phyloP scores from a whole-genome alignment of 2,113 vertebrate genomes.

The Planiliza haematocheilus region DNA sequence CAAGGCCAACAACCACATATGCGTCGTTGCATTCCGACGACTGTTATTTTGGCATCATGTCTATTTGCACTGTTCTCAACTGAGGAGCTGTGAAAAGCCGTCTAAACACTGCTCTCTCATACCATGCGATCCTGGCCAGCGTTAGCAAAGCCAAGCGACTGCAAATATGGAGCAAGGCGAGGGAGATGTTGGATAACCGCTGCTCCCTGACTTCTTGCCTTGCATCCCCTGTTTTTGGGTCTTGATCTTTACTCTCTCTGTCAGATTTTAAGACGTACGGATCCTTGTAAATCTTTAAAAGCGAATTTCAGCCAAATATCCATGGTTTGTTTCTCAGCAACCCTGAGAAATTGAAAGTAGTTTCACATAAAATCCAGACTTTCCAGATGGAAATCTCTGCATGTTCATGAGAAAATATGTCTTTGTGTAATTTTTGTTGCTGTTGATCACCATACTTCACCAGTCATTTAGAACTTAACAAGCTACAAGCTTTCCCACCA shows the following conservation, averaged over 20 bases:
- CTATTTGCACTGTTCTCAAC: conserved; percentile 80
- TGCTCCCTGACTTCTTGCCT: conserved; percentile 3
- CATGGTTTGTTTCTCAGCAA: no score
- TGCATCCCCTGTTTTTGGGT: not conserved
- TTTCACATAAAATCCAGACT: no score
- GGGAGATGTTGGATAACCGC: conserved; percentile 44
- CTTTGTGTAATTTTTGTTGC: not conserved
- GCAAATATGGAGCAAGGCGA: conserved; percentile 56
- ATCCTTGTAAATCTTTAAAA: not conserved
- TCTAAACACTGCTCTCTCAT: conserved; percentile 76
- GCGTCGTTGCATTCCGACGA: conserved; percentile 75
- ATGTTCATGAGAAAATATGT: not conserved
- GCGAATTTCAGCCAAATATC: no score
- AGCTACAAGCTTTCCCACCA: no score
- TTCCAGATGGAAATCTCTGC: no score
- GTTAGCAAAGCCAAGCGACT: conserved; percentile 55
- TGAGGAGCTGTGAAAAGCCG: conserved; percentile 71
- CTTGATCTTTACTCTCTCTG: conserved; percentile 5
- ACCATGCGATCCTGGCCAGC: conserved; percentile 60
- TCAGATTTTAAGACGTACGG: not conserved
- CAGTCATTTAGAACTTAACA: no score
- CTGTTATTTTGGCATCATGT: conserved; percentile 83
- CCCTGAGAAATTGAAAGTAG: no score
- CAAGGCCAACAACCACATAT: conserved; percentile 78
- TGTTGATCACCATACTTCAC: no score